Percentiles rank a stretch among this genome's conserved stretches.
Conservation (phyloP, 2,113 vertebrate genomes). For the Etheostoma spectabile region DNA sequence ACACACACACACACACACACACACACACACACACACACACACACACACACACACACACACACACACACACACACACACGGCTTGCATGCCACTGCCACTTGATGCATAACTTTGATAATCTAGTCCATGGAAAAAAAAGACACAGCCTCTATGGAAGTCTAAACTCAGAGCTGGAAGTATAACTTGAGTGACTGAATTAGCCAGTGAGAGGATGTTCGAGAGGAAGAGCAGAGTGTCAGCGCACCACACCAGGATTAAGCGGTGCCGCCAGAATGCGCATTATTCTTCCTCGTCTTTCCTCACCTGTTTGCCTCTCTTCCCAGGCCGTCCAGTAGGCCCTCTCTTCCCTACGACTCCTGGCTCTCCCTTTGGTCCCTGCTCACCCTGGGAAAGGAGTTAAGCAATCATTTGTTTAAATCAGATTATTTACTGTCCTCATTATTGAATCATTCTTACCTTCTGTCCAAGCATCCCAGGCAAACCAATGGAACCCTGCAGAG, state of each 20-base stretch:
- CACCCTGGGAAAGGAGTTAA: conserved; percentile 64
- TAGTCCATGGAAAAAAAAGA: neutral
- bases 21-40: neutral
- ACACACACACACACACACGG: neutral
- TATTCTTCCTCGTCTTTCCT: neutral
- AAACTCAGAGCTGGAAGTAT: conserved; percentile 17
- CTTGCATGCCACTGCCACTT: conserved; percentile 19
- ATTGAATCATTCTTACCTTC: conserved; percentile 63
- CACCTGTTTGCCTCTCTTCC: conserved; percentile 82
- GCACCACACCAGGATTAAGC: neutral
- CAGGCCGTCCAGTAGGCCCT: conserved; percentile 78
- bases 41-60: too few relatives aligned
- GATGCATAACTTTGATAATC: conserved; percentile 32
- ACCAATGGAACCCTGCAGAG: conserved; percentile 70
- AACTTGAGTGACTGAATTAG: conserved; percentile 9
- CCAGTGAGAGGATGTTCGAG: neutral
- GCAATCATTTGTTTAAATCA: neutral
- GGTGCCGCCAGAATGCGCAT: conserved; percentile 7
- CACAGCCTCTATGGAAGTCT: conserved; percentile 8
- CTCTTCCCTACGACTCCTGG: conserved; percentile 73
- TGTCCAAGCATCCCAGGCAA: conserved; percentile 80
- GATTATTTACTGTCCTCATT: neutral
- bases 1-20: neutral
- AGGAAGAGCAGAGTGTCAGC: neutral
- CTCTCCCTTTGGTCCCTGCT: conserved; percentile 76